Evolutionary conservation across 2,113 vertebrate genomes (phyloP), one percentile per base, ranked within the genome.

Genomic region (Nyctereutes procyonoides): DNA sequence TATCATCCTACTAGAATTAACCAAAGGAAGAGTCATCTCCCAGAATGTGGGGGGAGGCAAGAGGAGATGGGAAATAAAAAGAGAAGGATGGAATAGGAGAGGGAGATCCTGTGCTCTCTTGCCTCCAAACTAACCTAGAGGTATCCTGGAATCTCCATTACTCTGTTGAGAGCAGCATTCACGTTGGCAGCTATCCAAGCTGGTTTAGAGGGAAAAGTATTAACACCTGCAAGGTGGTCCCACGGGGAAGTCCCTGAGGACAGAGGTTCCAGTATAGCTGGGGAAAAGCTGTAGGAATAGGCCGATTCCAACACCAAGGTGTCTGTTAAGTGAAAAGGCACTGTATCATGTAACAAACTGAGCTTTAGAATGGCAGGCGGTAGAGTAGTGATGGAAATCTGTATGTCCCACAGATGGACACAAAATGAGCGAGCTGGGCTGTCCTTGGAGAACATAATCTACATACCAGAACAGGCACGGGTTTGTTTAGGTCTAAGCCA

Each of bases 151-250:
- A 93, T 92, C 93, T 76, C 62, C 96, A 97, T 97, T 79, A 92
- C 90, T 19, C 88, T 20, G 62, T 5, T 17, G 90, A 97, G 62
- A 8, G 15, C 95, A 63, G 81, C 89, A 5, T 93, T 71, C 83
- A 43, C 0, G 0, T 13, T 98, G 97, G 97, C 96, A 73, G 81
- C 63, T 10, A 15, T 95, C 97, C 97, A 98, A 95, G 95, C 19
- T 67, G 95, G 92, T 77, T 98, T 96, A 95, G 96, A 97, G 89
- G 96, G 95, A 96, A 97, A 98, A 93, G 92, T 95, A 95, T 97
- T 98, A 98, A 96, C 93, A 53, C 98, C 95, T 98, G 97, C 98
- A 97, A 95, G 98, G 98, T 97, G 97, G 97, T 97, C 98, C 96
- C 93, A 71, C 62, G 22, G 96, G 92, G 22, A 88, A 71, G 86